Evolutionary conservation across 2,888 invertebrate species (phyloP).

Genomic region (Argyra leucocephala): DNA sequence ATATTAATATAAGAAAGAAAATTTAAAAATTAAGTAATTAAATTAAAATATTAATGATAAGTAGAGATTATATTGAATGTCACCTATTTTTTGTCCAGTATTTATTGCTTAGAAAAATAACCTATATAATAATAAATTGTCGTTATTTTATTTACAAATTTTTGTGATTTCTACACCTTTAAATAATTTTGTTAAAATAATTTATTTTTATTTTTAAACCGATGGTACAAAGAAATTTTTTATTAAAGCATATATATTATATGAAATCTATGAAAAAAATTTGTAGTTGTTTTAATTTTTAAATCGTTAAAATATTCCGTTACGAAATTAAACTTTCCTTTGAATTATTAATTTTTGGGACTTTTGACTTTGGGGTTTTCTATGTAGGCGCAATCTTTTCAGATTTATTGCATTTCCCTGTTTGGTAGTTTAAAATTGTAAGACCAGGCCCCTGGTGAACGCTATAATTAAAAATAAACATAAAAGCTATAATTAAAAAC

Average conservation of each 20-base stretch:
- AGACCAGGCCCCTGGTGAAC: too few species aligned
- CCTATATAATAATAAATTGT: neutral
- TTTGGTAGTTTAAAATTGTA: too few species aligned
- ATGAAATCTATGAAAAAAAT: neutral
- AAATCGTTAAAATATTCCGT: too few species aligned
- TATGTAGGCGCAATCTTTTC: too few species aligned
- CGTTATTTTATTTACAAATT: neutral
- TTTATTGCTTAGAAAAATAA: neutral
- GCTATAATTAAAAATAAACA: too few species aligned
- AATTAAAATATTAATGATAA: neutral
- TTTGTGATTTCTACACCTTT: neutral
- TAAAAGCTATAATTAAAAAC: too few species aligned
- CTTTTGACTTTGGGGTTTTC: too few species aligned
- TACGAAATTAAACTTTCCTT: too few species aligned
- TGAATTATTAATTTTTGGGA: too few species aligned
- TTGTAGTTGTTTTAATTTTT: neutral
- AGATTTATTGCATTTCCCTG: too few species aligned
- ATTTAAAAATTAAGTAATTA: neutral
- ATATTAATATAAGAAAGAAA: neutral
- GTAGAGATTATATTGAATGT: neutral
- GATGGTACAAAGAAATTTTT: slow-evolving; percentile 1
- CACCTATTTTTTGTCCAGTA: neutral
- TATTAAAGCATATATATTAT: neutral
- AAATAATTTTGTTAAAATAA: neutral
- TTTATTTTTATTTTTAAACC: neutral